Percentiles rank a stretch among this genome's conserved stretches.
Conservation (phyloP, 2,113 vertebrate species). For the Chaetura pelagica region DNA sequence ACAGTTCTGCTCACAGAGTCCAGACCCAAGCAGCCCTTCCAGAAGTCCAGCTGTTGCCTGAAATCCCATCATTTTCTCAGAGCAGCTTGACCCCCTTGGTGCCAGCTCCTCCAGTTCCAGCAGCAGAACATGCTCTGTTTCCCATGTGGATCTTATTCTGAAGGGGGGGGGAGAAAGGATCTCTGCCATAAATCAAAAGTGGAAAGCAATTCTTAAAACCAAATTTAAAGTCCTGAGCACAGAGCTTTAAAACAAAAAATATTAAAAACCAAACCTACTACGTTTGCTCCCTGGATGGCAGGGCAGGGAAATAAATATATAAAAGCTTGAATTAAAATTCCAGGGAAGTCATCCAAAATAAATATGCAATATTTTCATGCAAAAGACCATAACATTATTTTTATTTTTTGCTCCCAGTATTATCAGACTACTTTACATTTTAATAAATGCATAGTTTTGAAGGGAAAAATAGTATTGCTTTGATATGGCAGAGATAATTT, state of each 20-base stretch:
- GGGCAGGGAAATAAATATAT: constrained; percentile 52
- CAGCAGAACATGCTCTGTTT: neutral
- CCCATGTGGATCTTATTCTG: neutral
- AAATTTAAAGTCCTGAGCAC: constrained; percentile 46
- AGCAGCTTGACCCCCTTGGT: neutral
- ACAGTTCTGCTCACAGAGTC: neutral
- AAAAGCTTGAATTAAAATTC: constrained; percentile 68
- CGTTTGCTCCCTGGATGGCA: constrained; percentile 17
- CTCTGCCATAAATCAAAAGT: constrained; percentile 42
- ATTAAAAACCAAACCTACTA: neutral
- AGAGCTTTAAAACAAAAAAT: neutral
- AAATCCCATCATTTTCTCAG: neutral
- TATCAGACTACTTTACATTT: constrained; percentile 76
- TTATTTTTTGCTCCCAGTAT: constrained; percentile 51
- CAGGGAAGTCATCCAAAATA: constrained; percentile 74
- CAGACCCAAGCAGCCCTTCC: neutral
- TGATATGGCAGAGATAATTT: constrained; percentile 75
- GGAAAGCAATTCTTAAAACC: constrained; percentile 52
- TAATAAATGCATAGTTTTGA: constrained; percentile 74
- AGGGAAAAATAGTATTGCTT: constrained; percentile 71
- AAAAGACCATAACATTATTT: constrained; percentile 60
- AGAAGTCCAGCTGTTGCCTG: neutral
- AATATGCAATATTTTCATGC: constrained; percentile 69
- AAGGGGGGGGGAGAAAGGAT: too few relatives aligned
- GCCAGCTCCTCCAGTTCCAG: neutral